phyloP scores from a whole-genome alignment of 2,113 vertebrate genomes.

The Nycticebus coucang region DNA sequence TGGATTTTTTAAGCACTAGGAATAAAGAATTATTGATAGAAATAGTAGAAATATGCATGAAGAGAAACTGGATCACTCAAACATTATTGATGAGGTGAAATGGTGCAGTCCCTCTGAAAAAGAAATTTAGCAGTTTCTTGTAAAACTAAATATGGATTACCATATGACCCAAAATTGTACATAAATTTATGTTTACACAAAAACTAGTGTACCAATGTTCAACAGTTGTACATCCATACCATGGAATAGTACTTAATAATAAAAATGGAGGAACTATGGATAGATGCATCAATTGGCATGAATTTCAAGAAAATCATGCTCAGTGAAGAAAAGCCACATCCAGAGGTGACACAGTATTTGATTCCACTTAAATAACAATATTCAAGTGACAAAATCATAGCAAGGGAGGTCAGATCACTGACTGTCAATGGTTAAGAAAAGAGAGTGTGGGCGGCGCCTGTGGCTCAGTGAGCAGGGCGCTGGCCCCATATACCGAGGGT shows the following conservation, averaged over 20 bases:
- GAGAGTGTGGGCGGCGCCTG: neutral
- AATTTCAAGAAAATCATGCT: neutral
- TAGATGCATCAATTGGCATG: neutral
- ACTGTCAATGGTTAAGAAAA: neutral
- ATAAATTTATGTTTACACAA: slow-evolving; percentile 8
- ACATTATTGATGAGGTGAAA: neutral
- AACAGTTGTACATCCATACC: neutral
- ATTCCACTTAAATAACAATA: slow-evolving; percentile 24
- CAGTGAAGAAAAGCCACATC: neutral
- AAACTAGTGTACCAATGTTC: neutral
- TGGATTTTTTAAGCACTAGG: neutral
- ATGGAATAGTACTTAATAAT: neutral
- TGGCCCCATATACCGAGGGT: too few species aligned
- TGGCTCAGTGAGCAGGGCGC: too few species aligned
- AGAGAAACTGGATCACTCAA: neutral
- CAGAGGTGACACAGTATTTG: neutral
- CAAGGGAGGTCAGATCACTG: neutral
- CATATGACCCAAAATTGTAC: neutral
- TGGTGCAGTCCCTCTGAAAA: neutral
- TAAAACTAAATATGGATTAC: neutral
- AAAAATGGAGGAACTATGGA: neutral
- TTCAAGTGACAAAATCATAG: neutral
- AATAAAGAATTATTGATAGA: neutral
- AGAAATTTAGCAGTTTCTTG: neutral
- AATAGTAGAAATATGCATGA: neutral